phyloP scores from a whole-genome alignment of 1,140 invertebrate genomes.

The Drosophila auraria region DNA sequence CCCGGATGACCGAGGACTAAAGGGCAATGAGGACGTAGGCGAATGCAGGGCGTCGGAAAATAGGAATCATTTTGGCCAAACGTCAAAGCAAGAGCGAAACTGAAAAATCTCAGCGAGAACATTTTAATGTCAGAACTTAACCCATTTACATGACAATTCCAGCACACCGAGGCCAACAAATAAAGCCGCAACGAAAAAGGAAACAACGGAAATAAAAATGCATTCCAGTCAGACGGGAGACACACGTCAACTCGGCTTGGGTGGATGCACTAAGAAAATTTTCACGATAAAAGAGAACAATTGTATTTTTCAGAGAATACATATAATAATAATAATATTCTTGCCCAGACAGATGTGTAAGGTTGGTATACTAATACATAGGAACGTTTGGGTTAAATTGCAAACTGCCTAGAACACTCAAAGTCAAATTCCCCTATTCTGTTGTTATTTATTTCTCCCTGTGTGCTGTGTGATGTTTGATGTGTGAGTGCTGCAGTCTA shows the following conservation, averaged over 20 bases:
- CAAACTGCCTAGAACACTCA: no score
- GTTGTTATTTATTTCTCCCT: not conserved
- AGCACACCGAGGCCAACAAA: conserved; percentile 36
- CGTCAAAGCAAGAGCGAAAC: conserved; percentile 43
- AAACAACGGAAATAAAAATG: conserved; percentile 39
- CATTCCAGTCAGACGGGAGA: conserved; percentile 35
- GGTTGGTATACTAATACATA: no score
- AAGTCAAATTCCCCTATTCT: no score
- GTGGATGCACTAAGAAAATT: not conserved
- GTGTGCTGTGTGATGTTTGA: not conserved
- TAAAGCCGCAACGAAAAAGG: conserved; percentile 46
- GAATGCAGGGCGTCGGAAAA: conserved; percentile 23
- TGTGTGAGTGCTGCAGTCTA: conserved; percentile 30
- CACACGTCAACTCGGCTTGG: conserved; percentile 22
- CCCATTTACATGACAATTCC: conserved; percentile 80
- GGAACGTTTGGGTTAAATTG: no score
- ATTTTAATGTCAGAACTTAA: conserved; percentile 80
- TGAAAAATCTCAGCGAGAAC: conserved; percentile 56
- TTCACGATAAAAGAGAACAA: no score
- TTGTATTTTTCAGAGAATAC: no score
- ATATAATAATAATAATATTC: no score
- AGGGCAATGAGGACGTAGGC: not conserved
- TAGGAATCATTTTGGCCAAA: conserved; percentile 41
- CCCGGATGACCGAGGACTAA: conserved; percentile 1
- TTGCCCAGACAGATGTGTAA: no score